These are phyloP conservation scores for Drosophila ustulata DNA, from an alignment of 2,888 invertebrate genomes.

Conservation along the genomic window DNA sequence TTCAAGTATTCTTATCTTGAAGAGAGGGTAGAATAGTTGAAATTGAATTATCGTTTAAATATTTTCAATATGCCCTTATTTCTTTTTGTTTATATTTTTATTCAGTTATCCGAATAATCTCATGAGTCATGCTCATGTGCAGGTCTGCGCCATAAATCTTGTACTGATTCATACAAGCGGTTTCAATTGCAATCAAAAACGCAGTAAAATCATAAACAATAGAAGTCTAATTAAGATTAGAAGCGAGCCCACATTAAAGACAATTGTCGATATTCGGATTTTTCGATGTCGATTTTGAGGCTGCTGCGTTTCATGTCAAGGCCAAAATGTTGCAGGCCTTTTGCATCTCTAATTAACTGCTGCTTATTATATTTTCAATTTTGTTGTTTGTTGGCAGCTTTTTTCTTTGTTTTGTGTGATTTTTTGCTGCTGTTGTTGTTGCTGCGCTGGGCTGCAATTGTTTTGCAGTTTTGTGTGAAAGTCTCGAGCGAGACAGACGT, in stretches of 20 bases:
- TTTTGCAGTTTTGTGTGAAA: conserved; percentile 61
- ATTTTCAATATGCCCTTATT: neutral
- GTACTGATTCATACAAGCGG: conserved; percentile 7
- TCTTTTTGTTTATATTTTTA: no score
- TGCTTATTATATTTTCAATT: conserved; percentile 20
- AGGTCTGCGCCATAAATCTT: conserved; percentile 18
- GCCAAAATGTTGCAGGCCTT: conserved; percentile 26
- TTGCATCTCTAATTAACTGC: conserved; percentile 39
- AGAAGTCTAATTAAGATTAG: conserved; percentile 26
- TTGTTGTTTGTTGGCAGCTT: conserved; percentile 24
- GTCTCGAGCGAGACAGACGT: conserved; percentile 40
- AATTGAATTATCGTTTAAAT: neutral
- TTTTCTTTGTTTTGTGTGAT: conserved; percentile 24
- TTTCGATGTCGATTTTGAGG: conserved; percentile 8
- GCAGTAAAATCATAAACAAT: conserved; percentile 24
- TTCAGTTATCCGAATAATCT: neutral
- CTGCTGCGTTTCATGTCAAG: conserved; percentile 29
- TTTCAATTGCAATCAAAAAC: conserved; percentile 10
- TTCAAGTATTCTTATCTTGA: no score
- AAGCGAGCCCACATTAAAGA: conserved; percentile 7
- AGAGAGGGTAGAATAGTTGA: no score
- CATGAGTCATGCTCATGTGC: conserved; percentile 8
- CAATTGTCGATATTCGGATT: conserved; percentile 29
- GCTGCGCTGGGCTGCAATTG: conserved; percentile 32
- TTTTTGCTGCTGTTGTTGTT: conserved; percentile 30